Evolutionary conservation across 2,888 invertebrate species (phyloP).

Genomic region (Ganaspis brasiliensis): DNA sequence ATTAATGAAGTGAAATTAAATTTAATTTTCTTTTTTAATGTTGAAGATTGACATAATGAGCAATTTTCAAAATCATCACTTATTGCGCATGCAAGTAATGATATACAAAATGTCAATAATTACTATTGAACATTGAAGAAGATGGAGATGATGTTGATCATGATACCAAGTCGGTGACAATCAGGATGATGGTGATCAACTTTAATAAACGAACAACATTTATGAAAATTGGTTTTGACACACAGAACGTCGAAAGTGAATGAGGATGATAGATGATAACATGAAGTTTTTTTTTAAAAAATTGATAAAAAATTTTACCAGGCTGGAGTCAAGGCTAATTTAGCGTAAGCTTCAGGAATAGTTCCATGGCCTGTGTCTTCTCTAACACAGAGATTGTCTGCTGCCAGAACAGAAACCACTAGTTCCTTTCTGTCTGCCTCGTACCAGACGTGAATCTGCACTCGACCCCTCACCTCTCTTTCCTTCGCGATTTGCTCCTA

Average conservation of each 20-base stretch:
- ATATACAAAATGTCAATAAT: slow-evolving; percentile 27
- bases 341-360: slow-evolving; percentile 92
- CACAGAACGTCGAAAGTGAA: neutral
- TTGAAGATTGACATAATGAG: neutral
- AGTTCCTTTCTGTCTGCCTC: slow-evolving; percentile 91
- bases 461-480: slow-evolving; percentile 88
- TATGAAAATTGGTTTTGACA: neutral
- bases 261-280: neutral
- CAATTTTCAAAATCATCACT: neutral
- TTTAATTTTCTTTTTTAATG: too few relatives aligned
- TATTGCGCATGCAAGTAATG: neutral
- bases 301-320: slow-evolving; percentile 83
- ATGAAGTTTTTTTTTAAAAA: neutral
- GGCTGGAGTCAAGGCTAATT: slow-evolving; percentile 89
- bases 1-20: too few relatives aligned
- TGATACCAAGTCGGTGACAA: slow-evolving; percentile 19
- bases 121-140: slow-evolving; percentile 38
- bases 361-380: slow-evolving; percentile 91
- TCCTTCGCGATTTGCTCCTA: slow-evolving; percentile 89
- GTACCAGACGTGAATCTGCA: slow-evolving; percentile 95
- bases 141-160: slow-evolving; percentile 31
- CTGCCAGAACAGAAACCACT: slow-evolving; percentile 92
- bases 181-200: slow-evolving; percentile 16
- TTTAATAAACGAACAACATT: slow-evolving; percentile 19
- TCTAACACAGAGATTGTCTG: slow-evolving; percentile 90